Evolutionary conservation across 1,140 invertebrate genomes (phyloP), one percentile per base, ranked within the genome.

Genomic region (Whitmania pigra): DNA sequence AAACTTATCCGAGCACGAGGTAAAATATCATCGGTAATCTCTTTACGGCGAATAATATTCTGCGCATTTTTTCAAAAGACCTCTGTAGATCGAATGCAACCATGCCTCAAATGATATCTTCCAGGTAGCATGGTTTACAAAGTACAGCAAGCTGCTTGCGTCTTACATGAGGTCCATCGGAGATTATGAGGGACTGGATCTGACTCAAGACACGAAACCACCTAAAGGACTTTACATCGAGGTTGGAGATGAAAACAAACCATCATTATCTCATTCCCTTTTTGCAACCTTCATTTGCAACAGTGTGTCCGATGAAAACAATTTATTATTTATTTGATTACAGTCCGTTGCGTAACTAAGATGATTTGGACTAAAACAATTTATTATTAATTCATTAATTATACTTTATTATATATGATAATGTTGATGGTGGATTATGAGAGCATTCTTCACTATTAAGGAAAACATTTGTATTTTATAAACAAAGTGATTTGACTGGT

Each of bases 211-310:
- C 81, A 81, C 91, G n/a, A 87, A 89, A 67, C 94, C 94, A 71
- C 94, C 94, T 1, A 97, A 97, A 80, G 88, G 89, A 17, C 83
- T 96, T 18, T 95, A 90, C 78, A 88, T 96, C 73, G 91, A 96
- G 86, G 88, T 89, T 82, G 25, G 40, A 25, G 5, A 13, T 49
- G 5, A 11, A 43, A 60, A 25, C 4, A 25, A 6, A 60, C 3
- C 60, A 5, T 25, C 13, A 63, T 27, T 27, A 0, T 63, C n/a
- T n/a, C n/a, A n/a, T n/a, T n/a, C n/a, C n/a, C n/a, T n/a, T n/a
- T n/a, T n/a, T n/a, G n/a, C n/a, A n/a, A n/a, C n/a, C n/a, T n/a
- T n/a, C n/a, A n/a, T n/a, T n/a, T n/a, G n/a, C n/a, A n/a, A n/a
- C n/a, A n/a, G n/a, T n/a, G n/a, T n/a, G n/a, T n/a, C n/a, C n/a